A percentile compares a stretch with the other conserved stretches of the same genome.
Conservation (phyloP, 2,888 invertebrate species). For the Cinara cedri region DNA sequence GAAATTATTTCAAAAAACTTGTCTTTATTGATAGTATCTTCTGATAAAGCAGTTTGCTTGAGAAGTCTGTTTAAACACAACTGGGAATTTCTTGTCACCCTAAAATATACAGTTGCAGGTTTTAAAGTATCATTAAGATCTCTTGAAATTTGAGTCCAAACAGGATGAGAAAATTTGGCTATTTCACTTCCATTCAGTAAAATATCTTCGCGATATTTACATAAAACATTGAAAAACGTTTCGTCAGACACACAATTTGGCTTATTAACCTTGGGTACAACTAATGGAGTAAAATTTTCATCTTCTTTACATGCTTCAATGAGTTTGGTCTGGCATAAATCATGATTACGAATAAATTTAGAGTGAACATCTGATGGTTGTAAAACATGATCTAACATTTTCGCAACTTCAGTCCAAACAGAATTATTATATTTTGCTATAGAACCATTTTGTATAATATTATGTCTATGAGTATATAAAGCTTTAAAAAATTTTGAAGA, state of each 20-base stretch:
- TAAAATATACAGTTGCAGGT: constrained; percentile 51
- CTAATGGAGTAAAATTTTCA: constrained; percentile 43
- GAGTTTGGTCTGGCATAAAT: constrained; percentile 51
- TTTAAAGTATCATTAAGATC: constrained; percentile 47
- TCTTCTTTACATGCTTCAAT: constrained; percentile 49
- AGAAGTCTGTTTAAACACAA: constrained; percentile 46
- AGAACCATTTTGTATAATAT: constrained; percentile 43
- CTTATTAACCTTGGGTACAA: constrained; percentile 39
- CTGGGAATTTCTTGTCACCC: constrained; percentile 51
- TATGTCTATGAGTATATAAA: constrained; percentile 37
- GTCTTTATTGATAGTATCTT: constrained; percentile 26
- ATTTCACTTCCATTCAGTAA: constrained; percentile 45
- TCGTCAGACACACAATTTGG: constrained; percentile 51
- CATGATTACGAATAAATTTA: constrained; percentile 51
- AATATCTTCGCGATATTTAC: constrained; percentile 43
- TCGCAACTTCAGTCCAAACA: constrained; percentile 46
- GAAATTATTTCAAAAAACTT: constrained; percentile 47
- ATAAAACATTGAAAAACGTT: constrained; percentile 35
- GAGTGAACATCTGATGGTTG: constrained; percentile 46
- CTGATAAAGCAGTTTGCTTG: constrained; percentile 24
- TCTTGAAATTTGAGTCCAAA: constrained; percentile 53
- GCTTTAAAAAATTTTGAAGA: constrained; percentile 52
- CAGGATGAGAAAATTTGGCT: constrained; percentile 53
- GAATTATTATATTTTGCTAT: constrained; percentile 50
- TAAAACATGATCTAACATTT: constrained; percentile 48